These are phyloP conservation scores for Molossus molossus DNA, from an alignment of 2,797 vertebrate species.

Conservation along the genomic window DNA sequence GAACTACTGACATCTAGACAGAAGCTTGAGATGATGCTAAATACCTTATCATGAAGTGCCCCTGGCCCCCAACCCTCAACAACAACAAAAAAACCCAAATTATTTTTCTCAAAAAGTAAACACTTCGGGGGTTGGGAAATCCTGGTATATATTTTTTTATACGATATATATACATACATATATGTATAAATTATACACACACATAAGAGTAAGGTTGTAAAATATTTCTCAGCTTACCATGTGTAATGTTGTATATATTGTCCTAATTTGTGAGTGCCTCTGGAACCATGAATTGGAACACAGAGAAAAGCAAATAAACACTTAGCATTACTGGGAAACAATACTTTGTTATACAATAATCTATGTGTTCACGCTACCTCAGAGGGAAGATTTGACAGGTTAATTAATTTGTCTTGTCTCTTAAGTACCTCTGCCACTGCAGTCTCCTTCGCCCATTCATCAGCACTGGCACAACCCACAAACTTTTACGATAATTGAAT, in stretches of 20 bases:
- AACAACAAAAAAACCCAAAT: not conserved
- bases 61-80: not conserved
- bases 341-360: not conserved
- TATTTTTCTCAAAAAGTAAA: not conserved
- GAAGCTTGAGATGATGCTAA: not conserved
- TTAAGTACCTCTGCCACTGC: not conserved
- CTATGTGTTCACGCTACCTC: not conserved
- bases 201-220: not conserved
- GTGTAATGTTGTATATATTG: not conserved
- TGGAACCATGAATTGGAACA: not conserved
- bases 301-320: constrained; percentile 44
- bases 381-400: constrained; percentile 56
- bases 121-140: not conserved
- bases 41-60: not conserved
- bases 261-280: not conserved
- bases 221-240: not conserved
- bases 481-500: not conserved
- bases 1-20: not conserved
- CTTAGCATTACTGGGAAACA: not conserved
- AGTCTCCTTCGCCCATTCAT: not conserved
- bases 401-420: constrained; percentile 67
- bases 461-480: not conserved
- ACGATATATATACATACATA: too few relatives aligned
- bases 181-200: not conserved
- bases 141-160: not conserved